phyloP scores from a whole-genome alignment of 1,140 invertebrate genomes.

The Drosophila simulans region DNA sequence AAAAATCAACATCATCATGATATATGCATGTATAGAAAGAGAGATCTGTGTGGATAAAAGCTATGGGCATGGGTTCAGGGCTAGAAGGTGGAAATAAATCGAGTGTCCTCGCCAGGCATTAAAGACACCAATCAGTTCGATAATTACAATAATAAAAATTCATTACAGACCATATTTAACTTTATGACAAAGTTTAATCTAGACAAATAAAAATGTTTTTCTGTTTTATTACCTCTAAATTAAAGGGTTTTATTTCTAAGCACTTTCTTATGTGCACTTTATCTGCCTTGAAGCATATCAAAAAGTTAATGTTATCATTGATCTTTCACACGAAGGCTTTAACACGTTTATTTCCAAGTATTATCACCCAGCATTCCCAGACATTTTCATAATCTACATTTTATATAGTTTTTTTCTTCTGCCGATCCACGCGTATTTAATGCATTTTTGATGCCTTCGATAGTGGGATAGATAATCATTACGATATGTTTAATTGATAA shows the following conservation, averaged over 20 bases:
- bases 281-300: not conserved
- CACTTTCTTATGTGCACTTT: not conserved
- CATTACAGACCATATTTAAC: not conserved
- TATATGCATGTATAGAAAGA: not conserved
- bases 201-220: no score
- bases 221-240: not conserved
- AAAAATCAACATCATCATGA: not conserved
- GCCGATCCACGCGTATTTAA: not conserved
- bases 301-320: slow-evolving; percentile 1
- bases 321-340: not conserved
- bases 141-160: not conserved
- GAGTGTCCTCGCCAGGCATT: slow-evolving; percentile 9
- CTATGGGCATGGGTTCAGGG: slow-evolving; percentile 9
- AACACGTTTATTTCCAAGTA: not conserved
- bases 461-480: not conserved
- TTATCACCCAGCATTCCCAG: slow-evolving; percentile 11
- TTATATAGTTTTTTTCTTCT: not conserved
- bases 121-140: slow-evolving; percentile 1
- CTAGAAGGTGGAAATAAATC: slow-evolving; percentile 3
- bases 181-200: not conserved
- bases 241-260: not conserved
- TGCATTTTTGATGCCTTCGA: slow-evolving; percentile 1
- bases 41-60: slow-evolving; percentile 8
- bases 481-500: not conserved
- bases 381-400: slow-evolving; percentile 1